Evolutionary conservation across 2,888 invertebrate species (phyloP).

Genomic region (Sycophila texana): DNA sequence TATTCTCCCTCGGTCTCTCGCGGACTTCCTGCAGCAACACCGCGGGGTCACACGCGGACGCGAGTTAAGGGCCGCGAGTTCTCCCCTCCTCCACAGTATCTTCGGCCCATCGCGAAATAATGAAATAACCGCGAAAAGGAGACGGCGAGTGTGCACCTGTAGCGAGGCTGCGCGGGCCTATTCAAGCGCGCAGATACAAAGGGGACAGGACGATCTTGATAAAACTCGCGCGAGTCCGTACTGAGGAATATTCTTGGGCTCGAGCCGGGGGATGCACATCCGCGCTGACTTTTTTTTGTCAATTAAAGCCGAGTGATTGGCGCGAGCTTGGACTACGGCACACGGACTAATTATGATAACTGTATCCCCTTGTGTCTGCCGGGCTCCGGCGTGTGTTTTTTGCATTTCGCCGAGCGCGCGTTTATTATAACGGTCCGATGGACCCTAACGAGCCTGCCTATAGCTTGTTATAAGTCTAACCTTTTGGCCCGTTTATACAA

Average conservation of each 20-base stretch:
- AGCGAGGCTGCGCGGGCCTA: slow-evolving; percentile 4
- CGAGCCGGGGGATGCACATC: not conserved
- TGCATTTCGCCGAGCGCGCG: not conserved
- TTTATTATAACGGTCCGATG: slow-evolving; percentile 36
- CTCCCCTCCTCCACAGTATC: slow-evolving; percentile 58
- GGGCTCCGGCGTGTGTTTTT: not conserved
- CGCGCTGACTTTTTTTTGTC: slow-evolving; percentile 11
- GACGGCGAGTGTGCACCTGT: slow-evolving; percentile 30
- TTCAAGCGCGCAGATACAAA: slow-evolving; percentile 50
- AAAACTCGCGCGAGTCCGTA: not conserved
- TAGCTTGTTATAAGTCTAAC: not conserved
- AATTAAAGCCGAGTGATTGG: slow-evolving; percentile 28
- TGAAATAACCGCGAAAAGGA: slow-evolving; percentile 67
- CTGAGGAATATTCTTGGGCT: slow-evolving; percentile 25
- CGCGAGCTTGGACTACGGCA: not conserved
- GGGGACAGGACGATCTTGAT: slow-evolving; percentile 52
- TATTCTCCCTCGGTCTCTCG: slow-evolving; percentile 10
- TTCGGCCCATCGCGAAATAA: slow-evolving; percentile 67
- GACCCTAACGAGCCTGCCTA: not conserved
- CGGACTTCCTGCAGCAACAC: slow-evolving; percentile 26
- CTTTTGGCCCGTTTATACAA: no score
- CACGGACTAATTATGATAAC: slow-evolving; percentile 42
- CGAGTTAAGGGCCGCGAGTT: not conserved
- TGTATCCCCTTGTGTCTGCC: not conserved
- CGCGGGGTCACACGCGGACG: slow-evolving; percentile 26